Evolutionary conservation across 2,888 invertebrate genomes (phyloP).

Genomic region (Melanostoma scalare): DNA sequence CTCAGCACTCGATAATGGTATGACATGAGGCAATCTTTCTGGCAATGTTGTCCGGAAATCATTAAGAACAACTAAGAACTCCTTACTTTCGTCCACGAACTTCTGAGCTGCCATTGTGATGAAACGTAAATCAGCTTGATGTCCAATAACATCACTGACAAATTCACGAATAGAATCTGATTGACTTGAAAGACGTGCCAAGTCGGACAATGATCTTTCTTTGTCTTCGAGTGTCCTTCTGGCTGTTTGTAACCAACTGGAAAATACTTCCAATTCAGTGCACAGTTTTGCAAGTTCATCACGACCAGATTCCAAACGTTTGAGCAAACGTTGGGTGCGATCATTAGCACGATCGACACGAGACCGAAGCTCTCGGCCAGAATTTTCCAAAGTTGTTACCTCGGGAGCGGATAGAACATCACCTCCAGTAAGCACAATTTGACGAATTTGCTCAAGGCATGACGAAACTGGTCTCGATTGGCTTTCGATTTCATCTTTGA

Average conservation of each 20-base stretch:
- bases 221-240: slow-evolving; percentile 91
- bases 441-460: slow-evolving; percentile 94
- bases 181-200: slow-evolving; percentile 87
- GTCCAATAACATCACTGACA: slow-evolving; percentile 96
- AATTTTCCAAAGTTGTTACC: slow-evolving; percentile 92
- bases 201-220: slow-evolving; percentile 90
- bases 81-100: slow-evolving; percentile 97
- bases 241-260: slow-evolving; percentile 92
- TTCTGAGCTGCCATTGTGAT: slow-evolving; percentile 98
- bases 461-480: slow-evolving; percentile 92
- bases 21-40: slow-evolving; percentile 90
- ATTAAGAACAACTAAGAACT: slow-evolving; percentile 91
- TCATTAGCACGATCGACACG: slow-evolving; percentile 92
- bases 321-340: slow-evolving; percentile 89
- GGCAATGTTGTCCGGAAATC: slow-evolving; percentile 93
- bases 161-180: slow-evolving; percentile 93
- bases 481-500: slow-evolving; percentile 94
- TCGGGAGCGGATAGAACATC: slow-evolving; percentile 96
- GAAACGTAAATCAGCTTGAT: slow-evolving; percentile 97
- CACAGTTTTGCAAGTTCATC: slow-evolving; percentile 95
- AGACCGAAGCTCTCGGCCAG: slow-evolving; percentile 91
- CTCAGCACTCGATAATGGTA: slow-evolving; percentile 87
- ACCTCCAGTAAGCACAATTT: slow-evolving; percentile 93
- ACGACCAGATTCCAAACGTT: slow-evolving; percentile 89
- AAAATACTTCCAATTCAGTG: slow-evolving; percentile 91